Percentiles rank a stretch among this genome's conserved stretches.
phyloP scores from a whole-genome alignment of 2,797 vertebrate genomes.

The Natrix natrix region DNA sequence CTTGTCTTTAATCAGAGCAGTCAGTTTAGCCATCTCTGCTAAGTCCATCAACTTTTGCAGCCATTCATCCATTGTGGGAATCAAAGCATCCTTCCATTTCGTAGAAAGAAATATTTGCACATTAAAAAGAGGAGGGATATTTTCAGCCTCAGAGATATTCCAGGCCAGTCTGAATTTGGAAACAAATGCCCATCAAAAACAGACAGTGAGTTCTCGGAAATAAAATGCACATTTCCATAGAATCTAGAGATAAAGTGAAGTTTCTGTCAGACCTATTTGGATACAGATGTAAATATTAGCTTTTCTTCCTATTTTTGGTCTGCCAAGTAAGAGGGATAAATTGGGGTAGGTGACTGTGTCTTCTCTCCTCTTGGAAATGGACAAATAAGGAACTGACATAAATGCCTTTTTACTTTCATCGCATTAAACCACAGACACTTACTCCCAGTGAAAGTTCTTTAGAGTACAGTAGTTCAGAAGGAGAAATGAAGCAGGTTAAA shows the following conservation, averaged over 20 bases:
- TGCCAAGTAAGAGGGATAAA: background rate
- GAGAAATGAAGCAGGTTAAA: background rate
- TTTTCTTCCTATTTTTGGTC: slow-evolving; percentile 20
- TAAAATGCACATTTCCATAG: slow-evolving; percentile 27
- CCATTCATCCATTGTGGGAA: background rate
- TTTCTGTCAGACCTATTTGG: slow-evolving; percentile 54
- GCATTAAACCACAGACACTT: background rate
- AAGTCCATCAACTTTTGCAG: too few relatives aligned
- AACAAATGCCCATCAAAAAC: slow-evolving; percentile 25
- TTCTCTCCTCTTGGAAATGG: slow-evolving; percentile 48
- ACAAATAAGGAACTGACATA: slow-evolving; percentile 46
- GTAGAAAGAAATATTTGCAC: background rate
- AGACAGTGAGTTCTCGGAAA: slow-evolving; percentile 20
- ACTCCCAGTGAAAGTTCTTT: background rate
- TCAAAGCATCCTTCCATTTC: background rate
- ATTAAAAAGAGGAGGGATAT: background rate
- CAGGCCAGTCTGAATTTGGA: background rate
- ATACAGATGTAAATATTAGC: slow-evolving; percentile 48
- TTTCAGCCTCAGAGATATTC: background rate
- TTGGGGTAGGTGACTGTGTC: background rate
- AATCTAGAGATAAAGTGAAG: slow-evolving; percentile 44
- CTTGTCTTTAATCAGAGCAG: too few relatives aligned
- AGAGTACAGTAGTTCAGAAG: background rate
- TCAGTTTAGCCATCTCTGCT: too few relatives aligned
- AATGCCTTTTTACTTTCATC: slow-evolving; percentile 48